Percentiles rank a stretch among this genome's conserved stretches.
These are phyloP conservation scores for Psittacara wagleri DNA, from an alignment of 2,113 vertebrate species.

Conservation along the genomic window DNA sequence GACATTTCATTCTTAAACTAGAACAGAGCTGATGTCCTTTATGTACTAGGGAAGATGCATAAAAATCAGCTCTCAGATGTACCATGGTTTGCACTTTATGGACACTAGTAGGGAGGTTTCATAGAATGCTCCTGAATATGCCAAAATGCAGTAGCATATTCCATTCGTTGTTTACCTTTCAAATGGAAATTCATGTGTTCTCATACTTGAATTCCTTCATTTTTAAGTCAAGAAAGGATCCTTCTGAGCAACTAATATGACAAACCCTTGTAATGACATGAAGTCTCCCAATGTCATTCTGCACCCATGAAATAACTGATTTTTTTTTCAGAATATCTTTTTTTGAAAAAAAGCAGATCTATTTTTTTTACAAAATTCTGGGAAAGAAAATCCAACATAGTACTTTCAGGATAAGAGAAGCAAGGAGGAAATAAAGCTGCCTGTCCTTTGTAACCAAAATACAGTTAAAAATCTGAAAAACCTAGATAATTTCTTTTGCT, in stretches of 20 bases:
- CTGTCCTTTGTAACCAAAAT: background rate
- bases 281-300: background rate
- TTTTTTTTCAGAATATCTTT: background rate
- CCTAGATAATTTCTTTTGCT: background rate
- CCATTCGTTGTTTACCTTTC: background rate
- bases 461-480: background rate
- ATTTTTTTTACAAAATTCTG: background rate
- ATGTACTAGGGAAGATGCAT: background rate
- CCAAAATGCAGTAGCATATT: background rate
- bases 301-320: background rate
- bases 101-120: background rate
- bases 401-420: background rate
- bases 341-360: background rate
- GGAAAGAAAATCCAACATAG: background rate
- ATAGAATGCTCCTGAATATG: background rate
- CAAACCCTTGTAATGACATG: background rate
- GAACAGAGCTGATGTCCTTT: background rate
- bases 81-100: background rate
- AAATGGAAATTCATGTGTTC: background rate
- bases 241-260: background rate
- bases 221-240: background rate
- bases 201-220: background rate
- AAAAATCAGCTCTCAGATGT: background rate
- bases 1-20: background rate
- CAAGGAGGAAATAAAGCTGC: background rate